Evolutionary conservation across 2,797 vertebrate species (phyloP).

Genomic region (Atherinosoma microstoma): DNA sequence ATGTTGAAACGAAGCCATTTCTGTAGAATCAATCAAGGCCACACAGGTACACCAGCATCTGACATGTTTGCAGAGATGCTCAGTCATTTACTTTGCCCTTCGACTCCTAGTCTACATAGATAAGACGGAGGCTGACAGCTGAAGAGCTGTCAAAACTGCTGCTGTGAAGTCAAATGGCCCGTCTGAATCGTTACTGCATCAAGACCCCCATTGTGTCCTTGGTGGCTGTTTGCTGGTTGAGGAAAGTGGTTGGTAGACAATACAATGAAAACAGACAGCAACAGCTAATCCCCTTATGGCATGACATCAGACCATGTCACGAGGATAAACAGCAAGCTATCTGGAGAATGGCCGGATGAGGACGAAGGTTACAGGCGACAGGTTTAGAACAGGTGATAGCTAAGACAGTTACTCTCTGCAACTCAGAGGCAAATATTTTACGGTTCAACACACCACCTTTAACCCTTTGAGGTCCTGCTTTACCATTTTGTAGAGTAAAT

Average conservation of each 20-base stretch:
- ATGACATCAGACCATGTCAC: constrained; percentile 27
- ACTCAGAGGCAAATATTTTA: not conserved
- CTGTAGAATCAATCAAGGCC: constrained; percentile 28
- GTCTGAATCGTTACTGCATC: constrained; percentile 26
- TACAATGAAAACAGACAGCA: constrained; percentile 33
- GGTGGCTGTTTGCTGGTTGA: constrained; percentile 39
- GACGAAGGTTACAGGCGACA: constrained; percentile 34
- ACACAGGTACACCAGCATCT: constrained; percentile 32
- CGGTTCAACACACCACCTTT: not conserved
- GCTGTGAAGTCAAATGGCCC: constrained; percentile 31
- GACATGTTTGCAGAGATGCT: constrained; percentile 40
- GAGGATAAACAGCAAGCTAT: constrained; percentile 35
- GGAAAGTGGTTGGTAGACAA: constrained; percentile 36
- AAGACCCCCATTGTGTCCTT: constrained; percentile 18
- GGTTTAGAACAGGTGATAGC: constrained; percentile 27
- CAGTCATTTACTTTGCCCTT: constrained; percentile 57
- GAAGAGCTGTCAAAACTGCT: constrained; percentile 43
- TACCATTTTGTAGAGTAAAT: too few relatives aligned
- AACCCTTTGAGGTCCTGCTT: not conserved
- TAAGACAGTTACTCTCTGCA: not conserved
- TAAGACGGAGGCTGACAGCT: constrained; percentile 46
- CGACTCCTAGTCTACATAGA: constrained; percentile 59
- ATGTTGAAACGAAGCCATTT: constrained; percentile 34
- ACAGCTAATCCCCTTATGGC: constrained; percentile 60
- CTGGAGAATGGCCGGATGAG: constrained; percentile 20